Base-by-base conservation (phyloP, 35 echinoderm and acorn worm genomes). In the Anneissia japonica region DNA sequence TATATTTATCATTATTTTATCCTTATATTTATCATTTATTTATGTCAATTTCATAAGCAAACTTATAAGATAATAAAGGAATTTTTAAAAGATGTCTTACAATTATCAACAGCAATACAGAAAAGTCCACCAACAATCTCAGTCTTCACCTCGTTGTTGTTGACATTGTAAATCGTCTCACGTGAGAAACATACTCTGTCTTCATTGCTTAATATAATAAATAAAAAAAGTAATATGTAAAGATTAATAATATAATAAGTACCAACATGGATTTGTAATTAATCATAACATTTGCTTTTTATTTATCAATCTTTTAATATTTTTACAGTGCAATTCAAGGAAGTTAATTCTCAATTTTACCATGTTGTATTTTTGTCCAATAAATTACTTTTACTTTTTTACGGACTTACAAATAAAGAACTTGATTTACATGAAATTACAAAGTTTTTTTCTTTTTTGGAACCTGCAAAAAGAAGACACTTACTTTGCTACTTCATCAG, bases 81-180 rank as follows among this genome's bases (percentile, higher is more conserved):
- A n/a, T n/a, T n/a, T n/a, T n/a, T n/a, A n/a, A n/a, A n/a, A n/a
- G n/a, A n/a, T n/a, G n/a, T 64, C 95, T 98, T 81, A 98, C 95
- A 89, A 45, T 98, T 98, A 81, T 99, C 96, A 30, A 32, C 73
- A 21, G 45, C 81, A 28, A 99, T 93, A 74, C 96, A 99, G 73
- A 99, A 99, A 0, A 99, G 83, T 30, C 92, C 91, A 72, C 88
- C 86, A 39, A 89, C 84, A 30, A 87, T 34, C 32, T 43, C 83
- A 73, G 89, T 84, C 1, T 91, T 90, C 38, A 40, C 56, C 35
- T 87, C 86, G 13, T 89, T 86, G 46, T 89, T 87, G 78, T 94
- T 99, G 37, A 74, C 39, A 17, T 33, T 73, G 72, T 89, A 94
- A 0, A 99, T 73, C 13, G 91, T 86, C 12, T 77, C 46, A 72